Conservation (phyloP, 1,140 invertebrate genomes). For the Aleiodes sp. region DNA sequence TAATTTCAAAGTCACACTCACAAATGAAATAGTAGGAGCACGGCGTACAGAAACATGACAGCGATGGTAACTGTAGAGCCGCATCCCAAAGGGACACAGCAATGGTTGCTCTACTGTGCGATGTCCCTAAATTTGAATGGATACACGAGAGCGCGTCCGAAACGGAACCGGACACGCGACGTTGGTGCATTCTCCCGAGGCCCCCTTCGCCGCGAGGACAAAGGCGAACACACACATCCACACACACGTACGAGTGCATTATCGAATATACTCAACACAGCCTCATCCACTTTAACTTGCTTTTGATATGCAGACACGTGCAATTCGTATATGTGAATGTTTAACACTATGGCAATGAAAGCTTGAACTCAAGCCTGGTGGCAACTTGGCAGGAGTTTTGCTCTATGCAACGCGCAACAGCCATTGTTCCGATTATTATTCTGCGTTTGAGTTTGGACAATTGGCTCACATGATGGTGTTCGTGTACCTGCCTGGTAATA, state of each 20-base stretch:
- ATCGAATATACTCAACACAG: background rate
- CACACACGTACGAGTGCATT: background rate
- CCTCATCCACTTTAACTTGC: background rate
- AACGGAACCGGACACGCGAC: slow-evolving; percentile 35
- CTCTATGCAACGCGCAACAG: background rate
- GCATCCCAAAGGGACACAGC: background rate
- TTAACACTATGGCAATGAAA: background rate
- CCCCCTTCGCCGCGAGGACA: slow-evolving; percentile 15
- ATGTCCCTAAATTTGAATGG: slow-evolving; percentile 32
- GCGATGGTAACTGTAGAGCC: background rate
- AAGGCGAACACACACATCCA: background rate
- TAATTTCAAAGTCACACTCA: background rate
- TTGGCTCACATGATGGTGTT: slow-evolving; percentile 16
- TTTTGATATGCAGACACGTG: background rate
- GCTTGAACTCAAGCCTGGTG: background rate
- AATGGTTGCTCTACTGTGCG: background rate
- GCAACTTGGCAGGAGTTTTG: background rate
- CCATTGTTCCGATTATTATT: slow-evolving; percentile 32
- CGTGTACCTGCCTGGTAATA: background rate
- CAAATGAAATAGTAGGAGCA: too few relatives aligned
- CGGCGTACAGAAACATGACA: slow-evolving; percentile 17
- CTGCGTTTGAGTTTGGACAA: slow-evolving; percentile 27
- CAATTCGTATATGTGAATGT: background rate
- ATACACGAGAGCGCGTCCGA: slow-evolving; percentile 23
- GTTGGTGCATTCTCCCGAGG: slow-evolving; percentile 21